Evolutionary conservation across 2,888 invertebrate genomes (phyloP), one percentile per base, ranked within the genome.

Genomic region (Drosophila mimica): DNA sequence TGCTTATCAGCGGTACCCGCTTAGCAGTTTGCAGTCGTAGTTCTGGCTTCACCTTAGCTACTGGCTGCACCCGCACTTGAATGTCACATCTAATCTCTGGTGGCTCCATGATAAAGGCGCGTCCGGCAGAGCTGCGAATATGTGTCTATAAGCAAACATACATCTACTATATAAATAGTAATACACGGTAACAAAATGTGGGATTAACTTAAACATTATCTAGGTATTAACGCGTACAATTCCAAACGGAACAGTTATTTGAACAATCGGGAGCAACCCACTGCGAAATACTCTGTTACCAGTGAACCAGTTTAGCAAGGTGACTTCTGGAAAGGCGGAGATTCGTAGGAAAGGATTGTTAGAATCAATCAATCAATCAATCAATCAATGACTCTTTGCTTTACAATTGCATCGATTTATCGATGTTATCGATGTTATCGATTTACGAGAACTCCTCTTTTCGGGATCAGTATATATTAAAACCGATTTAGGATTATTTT

Each of bases 61-160:
- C 59, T 43, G 62, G 61, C 81, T 78, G 78, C 80, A 78, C 78
- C 81, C 71, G 76, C 63, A 53, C 59, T 60, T 53, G 52, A 69
- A 70, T 77, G 65, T 74, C 59, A 71, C 76, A 70, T 64, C 71
- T 80, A 72, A 78, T 78, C 76, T 77, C 25, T 13, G 57, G 17
- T 15, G 3, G 40, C 38, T 56, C 64, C 46, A 62, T 59, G 76
- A 78, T 78, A 78, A 78, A 78, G 81, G 78, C 76, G 81, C 78
- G 78, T 72, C 81, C 76, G 76, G 62, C 68, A 62, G 54, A 38
- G 36, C 31, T 11, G 28, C 34, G 20, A 30, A 43, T 43, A 30
- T 20, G 20, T 28, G 11, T 34, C 25, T 54, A 15, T 3, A 17
- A 36, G 15, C 17, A 28, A n/a, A 9, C 43, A 25, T 25, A 25